phyloP scores from a whole-genome alignment of 1,140 invertebrate genomes.

The Meloidogyne chitwoodi region DNA sequence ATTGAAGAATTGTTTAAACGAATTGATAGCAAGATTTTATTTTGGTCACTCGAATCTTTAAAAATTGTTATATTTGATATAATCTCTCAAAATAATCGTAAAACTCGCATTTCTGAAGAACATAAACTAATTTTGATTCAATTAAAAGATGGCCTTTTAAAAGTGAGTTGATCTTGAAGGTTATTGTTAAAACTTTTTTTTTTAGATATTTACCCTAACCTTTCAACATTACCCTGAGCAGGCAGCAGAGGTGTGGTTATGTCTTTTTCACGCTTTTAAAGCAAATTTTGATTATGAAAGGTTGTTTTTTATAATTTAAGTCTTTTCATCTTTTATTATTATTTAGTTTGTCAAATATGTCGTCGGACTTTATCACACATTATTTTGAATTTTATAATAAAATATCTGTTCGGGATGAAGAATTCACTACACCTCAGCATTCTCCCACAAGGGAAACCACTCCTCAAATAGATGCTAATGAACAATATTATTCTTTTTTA shows the following conservation, averaged over 20 bases:
- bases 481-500: not conserved
- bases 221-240: not conserved
- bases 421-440: not conserved
- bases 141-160: not conserved
- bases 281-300: not conserved
- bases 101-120: not conserved
- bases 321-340: not conserved
- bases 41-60: slow-evolving; percentile 17
- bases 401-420: not conserved
- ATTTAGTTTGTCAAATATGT: not conserved
- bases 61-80: slow-evolving; percentile 26
- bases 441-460: not conserved
- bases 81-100: not conserved
- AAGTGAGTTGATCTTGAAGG: not conserved
- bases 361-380: not conserved
- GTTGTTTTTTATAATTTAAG: not conserved
- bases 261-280: not conserved
- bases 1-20: slow-evolving; percentile 11
- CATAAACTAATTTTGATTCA: not conserved
- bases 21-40: slow-evolving; percentile 22
- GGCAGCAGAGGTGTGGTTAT: not conserved
- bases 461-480: not conserved
- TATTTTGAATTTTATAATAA: not conserved
- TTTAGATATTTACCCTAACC: not conserved
- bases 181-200: not conserved